phyloP scores from a whole-genome alignment of 2,888 invertebrate species.

The Stenchaetothrips biformis region DNA sequence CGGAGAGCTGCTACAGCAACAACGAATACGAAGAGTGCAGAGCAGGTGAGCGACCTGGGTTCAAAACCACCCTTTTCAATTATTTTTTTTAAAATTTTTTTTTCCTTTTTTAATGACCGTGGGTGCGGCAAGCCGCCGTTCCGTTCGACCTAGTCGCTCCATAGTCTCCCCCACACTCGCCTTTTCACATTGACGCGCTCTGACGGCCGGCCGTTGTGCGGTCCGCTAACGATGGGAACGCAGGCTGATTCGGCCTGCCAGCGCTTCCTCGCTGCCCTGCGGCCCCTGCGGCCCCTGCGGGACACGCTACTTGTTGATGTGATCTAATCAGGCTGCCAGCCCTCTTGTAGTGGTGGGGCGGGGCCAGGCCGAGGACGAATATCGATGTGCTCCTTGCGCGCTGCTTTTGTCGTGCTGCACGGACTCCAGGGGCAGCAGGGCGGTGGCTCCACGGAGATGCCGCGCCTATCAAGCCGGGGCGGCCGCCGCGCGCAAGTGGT shows the following conservation, averaged over 20 bases:
- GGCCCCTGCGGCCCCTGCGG: not conserved
- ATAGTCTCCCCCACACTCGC: not conserved
- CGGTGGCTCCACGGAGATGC: not conserved
- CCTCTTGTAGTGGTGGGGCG: not conserved
- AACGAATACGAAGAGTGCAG: slow-evolving; percentile 17
- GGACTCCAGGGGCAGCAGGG: not conserved
- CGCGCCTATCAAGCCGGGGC: not conserved
- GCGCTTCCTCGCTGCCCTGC: not conserved
- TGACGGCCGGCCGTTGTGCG: not conserved
- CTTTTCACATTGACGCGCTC: not conserved
- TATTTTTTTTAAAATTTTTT: not conserved
- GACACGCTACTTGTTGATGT: not conserved
- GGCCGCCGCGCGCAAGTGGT: not conserved
- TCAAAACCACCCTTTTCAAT: not conserved
- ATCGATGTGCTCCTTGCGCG: not conserved
- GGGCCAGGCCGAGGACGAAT: not conserved
- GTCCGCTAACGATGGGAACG: not conserved
- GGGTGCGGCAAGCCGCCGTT: not conserved
- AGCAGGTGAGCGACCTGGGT: not conserved
- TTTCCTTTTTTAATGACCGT: not conserved
- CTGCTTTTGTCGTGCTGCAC: not conserved
- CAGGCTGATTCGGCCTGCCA: too few relatives aligned
- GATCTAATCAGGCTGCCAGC: not conserved
- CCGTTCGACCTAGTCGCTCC: not conserved
- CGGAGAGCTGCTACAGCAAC: slow-evolving; percentile 19